These are phyloP conservation scores for Aphelenchoides bicaudatus DNA, from an alignment of 2,888 invertebrate genomes.

Conservation along the genomic window DNA sequence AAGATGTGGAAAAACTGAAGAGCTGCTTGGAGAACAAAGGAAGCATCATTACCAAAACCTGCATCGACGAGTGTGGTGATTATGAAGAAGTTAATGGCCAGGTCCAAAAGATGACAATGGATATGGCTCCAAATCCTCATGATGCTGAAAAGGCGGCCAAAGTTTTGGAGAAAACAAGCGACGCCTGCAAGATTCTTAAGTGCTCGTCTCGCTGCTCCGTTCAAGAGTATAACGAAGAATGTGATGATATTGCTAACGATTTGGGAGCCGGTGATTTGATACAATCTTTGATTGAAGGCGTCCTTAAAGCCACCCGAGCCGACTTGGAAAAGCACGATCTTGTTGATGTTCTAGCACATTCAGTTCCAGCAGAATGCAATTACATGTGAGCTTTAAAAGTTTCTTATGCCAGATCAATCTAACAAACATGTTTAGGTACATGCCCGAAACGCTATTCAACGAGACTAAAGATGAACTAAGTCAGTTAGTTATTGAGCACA, in stretches of 20 bases:
- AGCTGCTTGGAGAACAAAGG: slow-evolving; percentile 21
- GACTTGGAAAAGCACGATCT: slow-evolving; percentile 23
- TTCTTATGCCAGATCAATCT: background rate
- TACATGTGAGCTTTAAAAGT: slow-evolving; percentile 13
- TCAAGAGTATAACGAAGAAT: slow-evolving; percentile 18
- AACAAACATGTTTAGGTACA: slow-evolving; percentile 9
- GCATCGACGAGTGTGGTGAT: slow-evolving; percentile 23
- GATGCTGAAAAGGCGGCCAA: slow-evolving; percentile 16
- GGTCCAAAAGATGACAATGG: slow-evolving; percentile 12
- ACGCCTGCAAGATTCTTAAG: slow-evolving; percentile 18
- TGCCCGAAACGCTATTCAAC: slow-evolving; percentile 27
- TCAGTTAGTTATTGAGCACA: slow-evolving; percentile 17
- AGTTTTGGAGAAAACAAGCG: slow-evolving; percentile 19
- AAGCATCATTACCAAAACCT: slow-evolving; percentile 9
- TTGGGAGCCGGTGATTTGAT: slow-evolving; percentile 19
- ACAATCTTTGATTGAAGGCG: slow-evolving; percentile 20
- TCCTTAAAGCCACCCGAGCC: slow-evolving; percentile 18
- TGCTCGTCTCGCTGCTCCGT: slow-evolving; percentile 22
- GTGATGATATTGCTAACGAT: slow-evolving; percentile 15
- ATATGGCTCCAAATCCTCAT: background rate
- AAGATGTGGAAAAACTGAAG: slow-evolving; percentile 11
- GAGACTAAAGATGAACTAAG: slow-evolving; percentile 15
- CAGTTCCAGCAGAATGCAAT: slow-evolving; percentile 21
- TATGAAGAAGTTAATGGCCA: slow-evolving; percentile 19
- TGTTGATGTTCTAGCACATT: slow-evolving; percentile 21